phyloP scores from a whole-genome alignment of 2,113 vertebrate species.

The Rutilus rutilus region DNA sequence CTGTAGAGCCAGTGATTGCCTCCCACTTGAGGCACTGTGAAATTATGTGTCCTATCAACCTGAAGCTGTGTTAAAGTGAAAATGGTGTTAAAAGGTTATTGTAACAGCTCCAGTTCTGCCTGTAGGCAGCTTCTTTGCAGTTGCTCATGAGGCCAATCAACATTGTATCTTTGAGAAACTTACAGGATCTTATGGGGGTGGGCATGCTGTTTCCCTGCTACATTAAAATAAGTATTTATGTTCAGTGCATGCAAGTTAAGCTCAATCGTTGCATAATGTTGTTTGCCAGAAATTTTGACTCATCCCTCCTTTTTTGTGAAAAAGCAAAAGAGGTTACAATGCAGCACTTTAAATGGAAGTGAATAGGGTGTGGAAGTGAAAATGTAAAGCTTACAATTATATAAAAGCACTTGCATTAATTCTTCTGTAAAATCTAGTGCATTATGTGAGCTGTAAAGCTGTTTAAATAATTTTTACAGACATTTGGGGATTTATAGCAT shows the following conservation, averaged over 20 bases:
- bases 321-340: neutral
- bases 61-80: constrained; percentile 29
- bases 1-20: neutral
- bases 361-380: neutral
- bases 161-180: neutral
- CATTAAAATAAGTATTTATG: neutral
- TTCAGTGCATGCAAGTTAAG: neutral
- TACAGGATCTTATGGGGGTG: neutral
- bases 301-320: neutral
- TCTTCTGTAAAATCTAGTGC: neutral
- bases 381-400: neutral
- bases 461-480: neutral
- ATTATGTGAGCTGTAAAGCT: neutral
- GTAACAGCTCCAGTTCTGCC: neutral
- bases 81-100: constrained; percentile 20
- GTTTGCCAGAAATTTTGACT: neutral
- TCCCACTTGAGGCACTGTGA: neutral
- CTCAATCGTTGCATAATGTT: too few relatives aligned
- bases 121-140: constrained; percentile 1
- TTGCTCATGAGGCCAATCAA: neutral
- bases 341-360: neutral
- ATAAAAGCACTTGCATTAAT: neutral
- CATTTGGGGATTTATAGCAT: neutral
- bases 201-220: neutral
- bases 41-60: constrained; percentile 10